A percentile compares a stretch with the other conserved stretches of the same genome.
These are phyloP conservation scores for Gopherus evgoodei DNA, from an alignment of 2,113 vertebrate genomes.

Conservation along the genomic window DNA sequence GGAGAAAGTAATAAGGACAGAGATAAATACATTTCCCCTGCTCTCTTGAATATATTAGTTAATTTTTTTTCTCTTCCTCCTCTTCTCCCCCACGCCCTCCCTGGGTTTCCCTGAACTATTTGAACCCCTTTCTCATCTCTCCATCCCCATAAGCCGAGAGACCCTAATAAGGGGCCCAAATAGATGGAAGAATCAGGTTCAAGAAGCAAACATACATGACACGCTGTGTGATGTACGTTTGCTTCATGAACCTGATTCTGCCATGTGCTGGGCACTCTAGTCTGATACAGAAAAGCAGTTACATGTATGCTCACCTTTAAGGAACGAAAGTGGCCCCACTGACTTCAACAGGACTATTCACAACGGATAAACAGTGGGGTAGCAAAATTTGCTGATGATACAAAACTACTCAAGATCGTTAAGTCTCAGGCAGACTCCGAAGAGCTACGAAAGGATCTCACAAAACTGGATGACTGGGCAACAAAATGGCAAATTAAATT, in stretches of 20 bases:
- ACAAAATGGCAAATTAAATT: too few species aligned
- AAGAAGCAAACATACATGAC: background rate
- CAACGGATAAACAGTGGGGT: too few species aligned
- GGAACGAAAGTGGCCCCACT: background rate
- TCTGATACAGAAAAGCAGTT: rapidly evolving
- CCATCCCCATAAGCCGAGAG: rapidly evolving
- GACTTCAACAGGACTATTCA: background rate
- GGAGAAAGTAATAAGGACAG: background rate
- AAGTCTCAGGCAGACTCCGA: too few species aligned
- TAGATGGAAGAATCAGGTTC: background rate
- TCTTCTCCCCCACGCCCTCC: rapidly evolving
- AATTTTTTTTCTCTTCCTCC: background rate
- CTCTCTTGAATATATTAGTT: background rate
- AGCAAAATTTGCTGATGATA: too few species aligned
- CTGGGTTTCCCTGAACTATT: rapidly evolving
- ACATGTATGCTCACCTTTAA: background rate
- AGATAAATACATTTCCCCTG: background rate
- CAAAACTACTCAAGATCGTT: too few species aligned
- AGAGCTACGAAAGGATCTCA: too few species aligned
- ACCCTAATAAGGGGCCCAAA: rapidly evolving
- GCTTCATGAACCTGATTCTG: background rate
- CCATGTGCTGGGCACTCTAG: background rate
- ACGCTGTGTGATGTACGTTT: background rate
- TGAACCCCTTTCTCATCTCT: rapidly evolving
- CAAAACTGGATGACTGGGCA: too few species aligned